A percentile compares a stretch with the other conserved stretches of the same genome.
Evolutionary conservation across 1,140 invertebrate species (phyloP).

Genomic region (Neodiprion pinetum): DNA sequence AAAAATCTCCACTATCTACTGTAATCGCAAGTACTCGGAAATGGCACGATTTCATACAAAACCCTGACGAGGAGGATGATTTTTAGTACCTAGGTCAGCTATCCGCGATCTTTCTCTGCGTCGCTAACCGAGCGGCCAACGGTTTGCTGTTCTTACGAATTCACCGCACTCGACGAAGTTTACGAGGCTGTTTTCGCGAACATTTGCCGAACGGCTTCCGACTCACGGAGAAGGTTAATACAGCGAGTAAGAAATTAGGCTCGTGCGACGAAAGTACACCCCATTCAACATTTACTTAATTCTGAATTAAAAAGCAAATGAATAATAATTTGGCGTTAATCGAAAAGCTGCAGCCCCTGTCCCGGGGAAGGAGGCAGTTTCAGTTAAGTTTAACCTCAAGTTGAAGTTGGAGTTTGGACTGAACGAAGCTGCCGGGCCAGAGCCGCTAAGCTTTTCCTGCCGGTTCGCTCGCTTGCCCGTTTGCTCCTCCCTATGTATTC

Average conservation of each 20-base stretch:
- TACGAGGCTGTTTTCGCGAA: not conserved
- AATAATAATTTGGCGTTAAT: no score
- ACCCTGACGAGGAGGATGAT: not conserved
- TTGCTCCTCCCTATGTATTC: slow-evolving; percentile 4
- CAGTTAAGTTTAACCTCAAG: not conserved
- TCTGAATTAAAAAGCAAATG: not conserved
- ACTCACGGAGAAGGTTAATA: not conserved
- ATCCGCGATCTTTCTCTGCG: no score
- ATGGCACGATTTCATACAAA: no score
- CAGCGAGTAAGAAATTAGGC: not conserved
- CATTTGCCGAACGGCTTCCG: not conserved
- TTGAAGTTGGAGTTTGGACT: not conserved
- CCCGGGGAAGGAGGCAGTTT: no score
- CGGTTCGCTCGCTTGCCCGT: not conserved
- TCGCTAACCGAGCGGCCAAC: not conserved
- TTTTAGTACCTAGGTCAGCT: not conserved
- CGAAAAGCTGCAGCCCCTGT: no score
- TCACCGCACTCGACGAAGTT: not conserved
- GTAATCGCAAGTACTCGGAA: not conserved
- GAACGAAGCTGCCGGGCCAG: not conserved
- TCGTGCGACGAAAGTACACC: not conserved
- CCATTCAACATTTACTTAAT: not conserved
- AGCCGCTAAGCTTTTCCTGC: not conserved
- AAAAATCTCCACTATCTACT: not conserved
- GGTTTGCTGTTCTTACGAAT: not conserved